Base-by-base conservation (phyloP, 1,140 invertebrate genomes). In the Procambarus clarkii region DNA sequence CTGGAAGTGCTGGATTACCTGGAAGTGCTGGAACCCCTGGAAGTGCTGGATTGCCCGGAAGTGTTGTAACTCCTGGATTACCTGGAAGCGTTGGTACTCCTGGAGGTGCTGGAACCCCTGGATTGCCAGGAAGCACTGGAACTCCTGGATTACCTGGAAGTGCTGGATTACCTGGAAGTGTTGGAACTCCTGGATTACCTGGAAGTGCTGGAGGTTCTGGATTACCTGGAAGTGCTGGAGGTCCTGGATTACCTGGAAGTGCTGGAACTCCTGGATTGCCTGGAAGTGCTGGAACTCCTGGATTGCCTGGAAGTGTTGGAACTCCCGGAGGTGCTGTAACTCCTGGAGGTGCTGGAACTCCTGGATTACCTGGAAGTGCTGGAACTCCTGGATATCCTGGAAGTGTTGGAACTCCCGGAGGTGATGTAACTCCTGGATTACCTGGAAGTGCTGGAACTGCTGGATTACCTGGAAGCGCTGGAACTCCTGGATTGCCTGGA, bases 211-310 rank as follows among this genome's bases (percentile, higher is more conserved):
- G 58, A 84, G 45, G 45, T 15, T 3, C 84, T 76, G 84, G 69
- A 86, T 64, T 5, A 5, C 3, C 83, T 44, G 84, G 84, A 86
- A 50, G 11, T 2, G 8, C 69, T 46, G 84, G 84, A 77, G 18
- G n/a, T 58, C 2, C 82, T 24, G 82, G 82, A 76, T 48, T 24
- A n/a, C 83, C 83, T 71, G 83, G 83, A 85, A 15, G 21, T 4
- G 54, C 34, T 45, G 82, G 44, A 71, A 76, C 46, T 18, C 69
- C 64, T 69, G 82, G 82, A 71, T 7, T 24, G n/a, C 11, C 64
- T 11, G 83, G 83, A 74, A 44, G 46, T 46, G 18, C 9, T 2
- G 58, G 45, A 18, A 86, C 2, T 2, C 81, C 54, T 21, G 81
- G 54, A 83, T 5, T 3, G 4, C 50, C 69, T 46, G 71, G 44